Conservation (phyloP, 1,140 invertebrate species). For the Drosophila sucinea region DNA sequence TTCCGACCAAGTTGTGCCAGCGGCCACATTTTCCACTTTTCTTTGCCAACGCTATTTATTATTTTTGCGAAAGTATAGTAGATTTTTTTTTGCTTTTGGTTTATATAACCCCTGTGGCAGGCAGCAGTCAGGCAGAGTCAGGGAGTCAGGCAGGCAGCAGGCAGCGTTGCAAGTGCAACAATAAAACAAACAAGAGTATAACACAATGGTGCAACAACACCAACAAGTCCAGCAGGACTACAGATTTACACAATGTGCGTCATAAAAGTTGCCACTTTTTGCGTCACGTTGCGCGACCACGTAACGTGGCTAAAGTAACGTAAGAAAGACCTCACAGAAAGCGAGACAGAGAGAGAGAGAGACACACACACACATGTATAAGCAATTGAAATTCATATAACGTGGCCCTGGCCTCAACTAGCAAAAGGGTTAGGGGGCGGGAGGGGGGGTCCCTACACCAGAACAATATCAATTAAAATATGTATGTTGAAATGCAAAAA, state of each 20-base stretch:
- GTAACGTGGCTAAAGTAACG: slow-evolving; percentile 10
- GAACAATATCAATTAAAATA: slow-evolving; percentile 13
- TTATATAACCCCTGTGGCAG: neutral
- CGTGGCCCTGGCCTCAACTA: slow-evolving; percentile 10
- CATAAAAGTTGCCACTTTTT: slow-evolving; percentile 14
- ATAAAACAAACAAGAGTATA: slow-evolving; percentile 4
- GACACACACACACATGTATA: neutral
- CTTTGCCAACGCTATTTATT: slow-evolving; percentile 5
- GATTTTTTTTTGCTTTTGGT: neutral
- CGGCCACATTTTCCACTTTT: slow-evolving; percentile 9
- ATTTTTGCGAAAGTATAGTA: neutral
- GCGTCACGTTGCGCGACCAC: slow-evolving; percentile 10
- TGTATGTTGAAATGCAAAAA: slow-evolving; percentile 14
- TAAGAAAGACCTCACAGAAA: slow-evolving; percentile 2
- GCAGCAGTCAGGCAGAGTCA: no score
- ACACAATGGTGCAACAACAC: neutral
- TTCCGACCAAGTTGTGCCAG: neutral
- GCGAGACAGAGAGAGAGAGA: neutral
- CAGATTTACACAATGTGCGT: slow-evolving; percentile 9
- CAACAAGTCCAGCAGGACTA: slow-evolving; percentile 10
- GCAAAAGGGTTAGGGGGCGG: neutral
- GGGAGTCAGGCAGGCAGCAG: neutral
- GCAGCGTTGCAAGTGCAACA: slow-evolving; percentile 9
- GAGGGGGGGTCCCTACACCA: slow-evolving; percentile 1
- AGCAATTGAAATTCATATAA: slow-evolving; percentile 11